These are phyloP conservation scores for Eurois occulta DNA, from an alignment of 2,888 invertebrate species.

Conservation along the genomic window DNA sequence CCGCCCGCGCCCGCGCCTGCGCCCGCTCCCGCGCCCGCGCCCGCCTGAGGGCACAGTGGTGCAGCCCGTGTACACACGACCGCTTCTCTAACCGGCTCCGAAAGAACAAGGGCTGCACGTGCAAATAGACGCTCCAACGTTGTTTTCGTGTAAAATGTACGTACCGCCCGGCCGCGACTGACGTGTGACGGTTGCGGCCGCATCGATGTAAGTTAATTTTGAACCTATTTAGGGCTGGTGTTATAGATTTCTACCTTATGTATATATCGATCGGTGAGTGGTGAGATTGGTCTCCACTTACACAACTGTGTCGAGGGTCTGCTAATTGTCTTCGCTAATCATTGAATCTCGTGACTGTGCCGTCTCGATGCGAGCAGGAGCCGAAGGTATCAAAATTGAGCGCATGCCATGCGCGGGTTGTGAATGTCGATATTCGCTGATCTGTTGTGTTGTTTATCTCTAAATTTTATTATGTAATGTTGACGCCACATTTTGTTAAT, in stretches of 20 bases:
- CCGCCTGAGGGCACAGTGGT: background rate
- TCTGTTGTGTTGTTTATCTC: conserved; percentile 84
- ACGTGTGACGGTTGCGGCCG: conserved; percentile 46
- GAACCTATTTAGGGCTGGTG: conserved; percentile 65
- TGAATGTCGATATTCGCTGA: conserved; percentile 78
- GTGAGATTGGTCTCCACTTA: conserved; percentile 68
- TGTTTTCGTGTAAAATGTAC: conserved; percentile 41
- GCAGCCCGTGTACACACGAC: conserved; percentile 26
- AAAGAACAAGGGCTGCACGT: background rate
- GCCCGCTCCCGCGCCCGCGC: background rate
- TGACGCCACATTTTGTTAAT: conserved; percentile 72
- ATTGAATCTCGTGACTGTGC: conserved; percentile 60
- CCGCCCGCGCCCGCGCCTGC: conserved; percentile 79
- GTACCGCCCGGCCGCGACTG: conserved; percentile 34
- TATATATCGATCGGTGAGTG: conserved; percentile 70
- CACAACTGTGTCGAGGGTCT: conserved; percentile 70
- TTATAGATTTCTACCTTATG: conserved; percentile 69
- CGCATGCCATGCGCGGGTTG: conserved; percentile 79
- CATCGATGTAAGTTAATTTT: conserved; percentile 61
- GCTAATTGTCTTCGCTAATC: conserved; percentile 61
- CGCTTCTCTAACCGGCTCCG: conserved; percentile 14
- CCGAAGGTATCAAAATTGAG: conserved; percentile 84
- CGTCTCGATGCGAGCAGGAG: conserved; percentile 74
- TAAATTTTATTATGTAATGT: conserved; percentile 85
- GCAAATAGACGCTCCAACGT: conserved; percentile 18